phyloP scores from a whole-genome alignment of 2,888 invertebrate species.

The Rhingia campestris region DNA sequence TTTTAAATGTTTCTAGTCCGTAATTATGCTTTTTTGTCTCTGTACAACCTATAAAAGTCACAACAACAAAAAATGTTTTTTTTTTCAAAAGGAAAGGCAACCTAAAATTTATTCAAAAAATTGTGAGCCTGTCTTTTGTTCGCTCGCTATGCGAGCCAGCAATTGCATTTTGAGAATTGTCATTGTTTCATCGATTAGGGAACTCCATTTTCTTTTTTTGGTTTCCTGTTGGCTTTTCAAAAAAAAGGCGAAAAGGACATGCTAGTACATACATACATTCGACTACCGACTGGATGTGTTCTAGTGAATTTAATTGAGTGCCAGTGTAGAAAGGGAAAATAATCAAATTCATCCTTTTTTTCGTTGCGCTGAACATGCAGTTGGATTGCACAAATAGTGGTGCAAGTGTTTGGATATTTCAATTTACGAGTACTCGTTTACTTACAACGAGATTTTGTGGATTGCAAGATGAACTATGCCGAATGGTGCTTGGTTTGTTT shows the following conservation, averaged over 20 bases:
- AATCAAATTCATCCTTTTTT: constrained; percentile 32
- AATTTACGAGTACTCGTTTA: constrained; percentile 23
- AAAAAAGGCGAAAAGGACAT: constrained; percentile 16
- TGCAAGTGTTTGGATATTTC: constrained; percentile 52
- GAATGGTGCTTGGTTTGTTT: constrained; percentile 20
- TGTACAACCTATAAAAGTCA: too few species aligned
- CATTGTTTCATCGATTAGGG: constrained; percentile 66
- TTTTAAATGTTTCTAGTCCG: too few species aligned
- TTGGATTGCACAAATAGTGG: constrained; percentile 34
- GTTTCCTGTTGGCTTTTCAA: constrained; percentile 19
- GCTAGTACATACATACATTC: constrained; percentile 19
- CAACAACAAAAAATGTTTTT: too few species aligned
- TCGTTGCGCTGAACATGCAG: neutral
- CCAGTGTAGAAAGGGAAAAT: constrained; percentile 45
- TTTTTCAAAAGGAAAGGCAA: too few species aligned
- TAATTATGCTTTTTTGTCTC: too few species aligned
- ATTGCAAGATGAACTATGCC: constrained; percentile 42
- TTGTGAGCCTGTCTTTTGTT: constrained; percentile 15
- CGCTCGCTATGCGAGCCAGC: constrained; percentile 34
- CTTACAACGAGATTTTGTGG: constrained; percentile 17
- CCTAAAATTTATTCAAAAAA: constrained; percentile 28
- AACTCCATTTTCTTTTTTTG: constrained; percentile 22
- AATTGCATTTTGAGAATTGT: constrained; percentile 49
- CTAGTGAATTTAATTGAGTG: constrained; percentile 67
- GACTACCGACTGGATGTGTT: constrained; percentile 16